Base-by-base conservation (phyloP, 2,113 vertebrate species). In the Cyphomyrus plagiostoma region DNA sequence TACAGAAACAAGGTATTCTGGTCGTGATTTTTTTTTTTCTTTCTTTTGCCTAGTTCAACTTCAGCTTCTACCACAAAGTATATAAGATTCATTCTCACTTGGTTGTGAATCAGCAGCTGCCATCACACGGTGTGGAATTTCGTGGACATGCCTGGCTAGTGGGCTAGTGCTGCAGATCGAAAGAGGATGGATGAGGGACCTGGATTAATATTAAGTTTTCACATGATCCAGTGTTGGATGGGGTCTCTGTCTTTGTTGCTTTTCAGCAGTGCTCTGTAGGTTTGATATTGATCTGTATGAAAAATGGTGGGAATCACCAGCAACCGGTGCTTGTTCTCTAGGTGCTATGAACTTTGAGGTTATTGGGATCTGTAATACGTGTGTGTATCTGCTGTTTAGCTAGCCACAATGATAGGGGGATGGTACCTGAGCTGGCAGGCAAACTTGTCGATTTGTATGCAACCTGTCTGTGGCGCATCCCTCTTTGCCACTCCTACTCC, bases 71-170 rank as follows among this genome's bases (percentile, higher is more conserved):
- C 13, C 17, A 19, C 74, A 80, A 39, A 39, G 35, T 42, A 42
- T 80, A 39, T 80, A 80, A 19, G 35, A 4, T 77, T 39, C 30
- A 39, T 77, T 35, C 30, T 77, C 70, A 77, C 35, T 15, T 8
- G n/a, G 35, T 42, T 80, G 74, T 80, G 74, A 80, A 80, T 80
- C 35, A 42, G 74, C 74, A 80, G 74, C 74, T 42, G 74, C 74
- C 74, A 42, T 80, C 74, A 35, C 74, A 80, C 74, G 74, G 35
- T 80, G 74, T 80, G 74, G 35, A 80, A 80, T 80, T 80, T 80
- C 35, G 74, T 42, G 74, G 35, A 80, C 74, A 15, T 70, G 62
- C 70, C 15, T 19, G 30, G 15, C 70, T 39, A 35, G 70, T 39
- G 70, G 30, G 15, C 70, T 39, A 35, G 70, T 39, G 70, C 70